Percentiles rank a stretch among this genome's conserved stretches.
Conservation (phyloP, 2,113 vertebrate species). For the Papio anubis region DNA sequence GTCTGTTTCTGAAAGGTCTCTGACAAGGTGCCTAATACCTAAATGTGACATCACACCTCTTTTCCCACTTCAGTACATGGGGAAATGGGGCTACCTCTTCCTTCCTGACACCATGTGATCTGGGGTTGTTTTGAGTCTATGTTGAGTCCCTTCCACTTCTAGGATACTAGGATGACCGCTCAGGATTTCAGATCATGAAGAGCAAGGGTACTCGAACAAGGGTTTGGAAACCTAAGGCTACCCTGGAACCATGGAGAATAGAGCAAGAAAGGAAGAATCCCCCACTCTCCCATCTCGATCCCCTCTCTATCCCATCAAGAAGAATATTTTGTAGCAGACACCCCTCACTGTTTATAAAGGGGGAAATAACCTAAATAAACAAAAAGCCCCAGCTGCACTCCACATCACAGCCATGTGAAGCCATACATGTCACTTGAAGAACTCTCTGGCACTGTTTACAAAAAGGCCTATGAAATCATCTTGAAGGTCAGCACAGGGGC, state of each 20-base stretch:
- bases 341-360: conserved; percentile 74
- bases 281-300: neutral
- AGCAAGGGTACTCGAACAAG: neutral
- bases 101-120: neutral
- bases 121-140: neutral
- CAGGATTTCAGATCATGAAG: neutral
- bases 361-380: conserved; percentile 76
- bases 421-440: conserved; percentile 73
- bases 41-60: neutral
- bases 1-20: neutral
- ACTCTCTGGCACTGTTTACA: conserved; percentile 81
- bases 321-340: neutral
- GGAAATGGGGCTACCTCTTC: neutral
- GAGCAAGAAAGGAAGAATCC: neutral
- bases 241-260: neutral
- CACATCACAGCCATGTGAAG: conserved; percentile 68
- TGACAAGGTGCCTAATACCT: neutral
- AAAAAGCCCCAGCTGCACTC: conserved; percentile 60
- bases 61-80: neutral
- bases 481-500: conserved; percentile 72
- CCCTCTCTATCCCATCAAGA: neutral
- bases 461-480: conserved; percentile 78
- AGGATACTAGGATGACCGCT: neutral
- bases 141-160: neutral
- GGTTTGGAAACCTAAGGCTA: neutral